Evolutionary conservation across 2,888 invertebrate species (phyloP), one percentile per base, ranked within the genome.

Genomic region (Drosophila mimica): DNA sequence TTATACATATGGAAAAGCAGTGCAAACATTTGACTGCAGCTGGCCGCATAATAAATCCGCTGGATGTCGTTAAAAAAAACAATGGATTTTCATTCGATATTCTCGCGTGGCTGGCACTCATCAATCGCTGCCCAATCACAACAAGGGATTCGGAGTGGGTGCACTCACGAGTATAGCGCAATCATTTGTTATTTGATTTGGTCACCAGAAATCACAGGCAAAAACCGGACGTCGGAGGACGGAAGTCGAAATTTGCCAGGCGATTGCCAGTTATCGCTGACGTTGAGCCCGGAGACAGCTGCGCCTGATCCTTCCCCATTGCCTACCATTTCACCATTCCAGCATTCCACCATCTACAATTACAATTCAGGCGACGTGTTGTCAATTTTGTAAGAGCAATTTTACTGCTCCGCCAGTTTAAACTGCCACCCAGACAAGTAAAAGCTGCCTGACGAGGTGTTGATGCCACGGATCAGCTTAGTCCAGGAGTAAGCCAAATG

Each of bases 141-240:
- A 65, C 68, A 63, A 59, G 49, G 48, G 58, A 31, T 33, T 51
- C 56, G 20, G 43, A 57, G 36, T 48, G 56, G 34, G 53, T 25
- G 15, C 59, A 59, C 51, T 64, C 70, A 33, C 67, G 46, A 57
- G 25, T 65, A 68, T 64, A 64, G 62, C 61, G 74, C 76, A 86
- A 83, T 83, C 82, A 87, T 87, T 84, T 84, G 87, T 83, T 87
- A 84, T 84, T 84, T 82, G 87, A 84, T 86, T 83, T 87, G 80
- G 53, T 74, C 82, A 75, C 59, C 78, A 57, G 67, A 62, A 67
- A 67, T 62, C 70, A 38, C 63, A 43, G 56, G 8, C 61, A 43
- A 57, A 20, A 36, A 59, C 9, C 28, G 28, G 63, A 38, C 57
- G 51, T 8, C 2, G 54, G 34, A 36, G 38, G 48, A 54, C 81